These are phyloP conservation scores for Cryptotis parvus DNA, from an alignment of 2,113 vertebrate species.

Conservation along the genomic window DNA sequence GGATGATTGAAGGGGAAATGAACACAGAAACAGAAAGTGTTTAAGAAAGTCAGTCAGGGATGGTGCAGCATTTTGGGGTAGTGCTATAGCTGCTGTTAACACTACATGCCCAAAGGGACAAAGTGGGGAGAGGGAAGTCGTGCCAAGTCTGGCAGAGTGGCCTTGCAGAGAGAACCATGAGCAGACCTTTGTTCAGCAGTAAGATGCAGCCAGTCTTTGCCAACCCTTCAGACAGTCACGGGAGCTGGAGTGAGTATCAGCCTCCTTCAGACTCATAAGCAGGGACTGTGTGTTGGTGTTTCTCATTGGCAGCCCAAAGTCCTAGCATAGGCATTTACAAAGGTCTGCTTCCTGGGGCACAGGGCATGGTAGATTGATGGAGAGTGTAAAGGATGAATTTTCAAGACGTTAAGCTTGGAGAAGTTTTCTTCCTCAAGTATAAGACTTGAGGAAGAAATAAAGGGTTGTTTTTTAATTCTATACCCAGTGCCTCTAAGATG, in stretches of 20 bases:
- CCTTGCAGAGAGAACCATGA: background rate
- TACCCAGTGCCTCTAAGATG: background rate
- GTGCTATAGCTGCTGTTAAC: background rate
- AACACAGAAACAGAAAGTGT: background rate
- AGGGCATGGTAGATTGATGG: fast-evolving
- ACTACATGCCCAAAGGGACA: background rate
- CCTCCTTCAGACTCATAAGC: background rate
- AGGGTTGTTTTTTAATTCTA: background rate
- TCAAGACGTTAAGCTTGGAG: background rate
- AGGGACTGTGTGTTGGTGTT: background rate
- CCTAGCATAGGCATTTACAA: background rate
- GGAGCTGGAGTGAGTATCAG: background rate
- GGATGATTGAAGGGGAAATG: background rate
- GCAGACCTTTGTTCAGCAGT: background rate
- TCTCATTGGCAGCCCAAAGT: no score
- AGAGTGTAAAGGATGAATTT: background rate
- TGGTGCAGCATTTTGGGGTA: background rate
- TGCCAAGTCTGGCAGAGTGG: background rate
- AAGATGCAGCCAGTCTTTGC: background rate
- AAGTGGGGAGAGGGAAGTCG: background rate
- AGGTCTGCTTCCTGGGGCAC: background rate
- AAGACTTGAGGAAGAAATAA: background rate
- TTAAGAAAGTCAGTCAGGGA: background rate
- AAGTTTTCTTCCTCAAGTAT: no score
- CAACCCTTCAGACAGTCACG: background rate